phyloP scores from a whole-genome alignment of 2,888 invertebrate genomes.

The Plutella xylostella region DNA sequence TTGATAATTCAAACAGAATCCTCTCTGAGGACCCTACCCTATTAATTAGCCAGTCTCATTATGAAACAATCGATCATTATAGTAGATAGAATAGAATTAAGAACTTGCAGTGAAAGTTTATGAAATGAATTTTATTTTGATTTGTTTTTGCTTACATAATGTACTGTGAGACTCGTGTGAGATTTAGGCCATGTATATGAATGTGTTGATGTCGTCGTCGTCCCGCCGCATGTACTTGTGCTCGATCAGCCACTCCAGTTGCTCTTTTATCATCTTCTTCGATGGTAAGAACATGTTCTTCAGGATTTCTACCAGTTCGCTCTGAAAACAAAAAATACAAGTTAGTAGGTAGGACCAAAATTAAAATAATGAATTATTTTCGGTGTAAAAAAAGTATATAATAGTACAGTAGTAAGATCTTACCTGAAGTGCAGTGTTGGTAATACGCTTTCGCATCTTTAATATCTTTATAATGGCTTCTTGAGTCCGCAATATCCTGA shows the following conservation, averaged over 20 bases:
- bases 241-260: conserved; percentile 99
- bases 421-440: conserved; percentile 92
- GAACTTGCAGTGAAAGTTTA: not conserved
- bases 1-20: not conserved
- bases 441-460: conserved; percentile 96
- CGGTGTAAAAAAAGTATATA: not conserved
- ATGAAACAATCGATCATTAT: too few species aligned
- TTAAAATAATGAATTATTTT: not conserved
- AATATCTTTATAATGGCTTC: conserved; percentile 99
- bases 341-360: not conserved
- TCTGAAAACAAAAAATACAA: conserved; percentile 51
- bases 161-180: conserved; percentile 13
- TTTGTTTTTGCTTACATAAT: conserved; percentile 4
- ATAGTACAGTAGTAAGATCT: conserved; percentile 8
- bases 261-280: conserved; percentile 99
- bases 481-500: conserved; percentile 92
- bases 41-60: too few species aligned
- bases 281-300: conserved; percentile 99
- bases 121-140: not conserved
- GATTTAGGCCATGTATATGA: conserved; percentile 94
- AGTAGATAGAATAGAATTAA: too few species aligned
- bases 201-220: conserved; percentile 97
- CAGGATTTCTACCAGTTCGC: conserved; percentile 96
- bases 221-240: conserved; percentile 97
- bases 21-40: too few species aligned